Conservation (phyloP, 2,888 invertebrate genomes). For the Orchestes rusci region DNA sequence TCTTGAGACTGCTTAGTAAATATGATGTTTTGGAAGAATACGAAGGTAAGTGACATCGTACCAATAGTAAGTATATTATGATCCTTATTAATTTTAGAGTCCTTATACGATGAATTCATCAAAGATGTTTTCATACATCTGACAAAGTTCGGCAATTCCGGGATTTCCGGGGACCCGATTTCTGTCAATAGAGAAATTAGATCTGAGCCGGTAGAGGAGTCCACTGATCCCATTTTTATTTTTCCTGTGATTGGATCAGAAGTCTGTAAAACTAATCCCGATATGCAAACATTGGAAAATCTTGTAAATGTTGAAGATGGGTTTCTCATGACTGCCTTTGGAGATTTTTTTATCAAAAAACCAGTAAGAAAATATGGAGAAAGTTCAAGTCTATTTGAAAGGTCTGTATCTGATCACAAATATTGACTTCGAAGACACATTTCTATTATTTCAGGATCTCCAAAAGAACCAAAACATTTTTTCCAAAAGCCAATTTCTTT, state of each 20-base stretch:
- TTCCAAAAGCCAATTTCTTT: slow-evolving; percentile 36
- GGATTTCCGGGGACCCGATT: too few species aligned
- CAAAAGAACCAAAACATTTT: slow-evolving; percentile 29
- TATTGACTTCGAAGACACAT: background rate
- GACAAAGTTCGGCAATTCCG: too few species aligned
- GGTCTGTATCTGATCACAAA: slow-evolving; percentile 23
- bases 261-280: slow-evolving; percentile 31
- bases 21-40: slow-evolving; percentile 31
- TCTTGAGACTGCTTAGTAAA: slow-evolving; percentile 37
- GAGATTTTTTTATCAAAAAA: slow-evolving; percentile 37
- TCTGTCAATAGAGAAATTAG: too few species aligned
- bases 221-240: slow-evolving; percentile 11
- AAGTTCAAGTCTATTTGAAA: slow-evolving; percentile 29
- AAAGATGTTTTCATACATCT: slow-evolving; percentile 34
- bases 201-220: too few species aligned
- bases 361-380: slow-evolving; percentile 4
- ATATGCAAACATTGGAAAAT: slow-evolving; percentile 38
- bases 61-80: too few species aligned
- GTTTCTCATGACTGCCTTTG: slow-evolving; percentile 46
- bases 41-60: slow-evolving; percentile 30
- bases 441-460: slow-evolving; percentile 33
- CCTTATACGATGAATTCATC: slow-evolving; percentile 38
- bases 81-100: slow-evolving; percentile 29
- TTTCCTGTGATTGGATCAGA: slow-evolving; percentile 24
- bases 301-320: slow-evolving; percentile 37